Evolutionary conservation across 2,888 invertebrate species (phyloP).

Genomic region (Aporophyla lueneburgensis): DNA sequence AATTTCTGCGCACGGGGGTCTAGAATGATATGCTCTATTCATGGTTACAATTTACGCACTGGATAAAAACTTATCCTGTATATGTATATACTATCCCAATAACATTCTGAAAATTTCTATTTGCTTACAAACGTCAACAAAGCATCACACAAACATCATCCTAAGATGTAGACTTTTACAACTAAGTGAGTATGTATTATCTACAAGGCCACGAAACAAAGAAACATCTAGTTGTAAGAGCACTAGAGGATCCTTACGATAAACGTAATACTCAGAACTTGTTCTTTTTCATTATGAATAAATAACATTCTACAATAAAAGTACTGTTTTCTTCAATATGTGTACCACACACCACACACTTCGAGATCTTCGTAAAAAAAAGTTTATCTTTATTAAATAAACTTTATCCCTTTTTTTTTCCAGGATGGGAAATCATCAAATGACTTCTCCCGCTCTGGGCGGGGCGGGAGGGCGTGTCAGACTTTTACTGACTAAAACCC

Average conservation of each 20-base stretch:
- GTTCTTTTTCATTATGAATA: neutral
- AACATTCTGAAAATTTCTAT: neutral
- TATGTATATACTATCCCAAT: neutral
- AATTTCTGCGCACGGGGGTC: too few relatives aligned
- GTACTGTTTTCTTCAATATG: neutral
- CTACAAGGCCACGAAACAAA: neutral
- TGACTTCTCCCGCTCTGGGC: too few relatives aligned
- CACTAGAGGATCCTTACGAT: neutral
- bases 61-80: too few relatives aligned
- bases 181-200: neutral
- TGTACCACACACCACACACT: slow-evolving; percentile 3
- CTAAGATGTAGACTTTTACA: neutral
- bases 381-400: neutral
- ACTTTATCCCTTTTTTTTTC: too few relatives aligned
- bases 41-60: too few relatives aligned
- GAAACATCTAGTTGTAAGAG: neutral
- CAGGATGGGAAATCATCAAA: too few relatives aligned
- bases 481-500: too few relatives aligned
- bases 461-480: too few relatives aligned
- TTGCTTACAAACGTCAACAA: neutral
- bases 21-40: too few relatives aligned
- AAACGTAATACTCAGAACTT: slow-evolving; percentile 10
- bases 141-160: neutral
- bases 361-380: neutral
- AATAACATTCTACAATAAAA: neutral